These are phyloP conservation scores for Borostomias antarcticus DNA, from an alignment of 2,797 vertebrate genomes.

Conservation along the genomic window DNA sequence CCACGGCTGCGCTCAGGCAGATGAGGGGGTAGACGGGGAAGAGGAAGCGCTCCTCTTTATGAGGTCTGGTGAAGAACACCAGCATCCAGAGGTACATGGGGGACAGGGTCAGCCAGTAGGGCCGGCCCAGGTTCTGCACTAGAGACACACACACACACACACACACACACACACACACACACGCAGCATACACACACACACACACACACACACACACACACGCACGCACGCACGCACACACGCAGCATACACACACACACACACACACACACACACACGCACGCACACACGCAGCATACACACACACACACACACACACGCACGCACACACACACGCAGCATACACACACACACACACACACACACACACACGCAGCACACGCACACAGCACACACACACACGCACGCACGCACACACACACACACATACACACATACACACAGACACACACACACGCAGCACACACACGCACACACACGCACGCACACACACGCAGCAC, in stretches of 20 bases:
- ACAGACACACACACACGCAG: too few relatives aligned
- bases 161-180: not conserved
- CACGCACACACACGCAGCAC: not conserved
- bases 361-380: not conserved
- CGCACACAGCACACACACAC: constrained; percentile 76
- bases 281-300: constrained; percentile 6
- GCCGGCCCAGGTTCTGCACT: constrained; percentile 98
- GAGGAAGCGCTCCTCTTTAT: constrained; percentile 97
- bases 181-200: too few relatives aligned
- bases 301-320: not conserved
- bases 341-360: not conserved
- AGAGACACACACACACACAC: constrained; percentile 28
- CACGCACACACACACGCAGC: not conserved
- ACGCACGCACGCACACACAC: constrained; percentile 3
- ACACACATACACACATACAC: not conserved
- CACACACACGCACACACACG: not conserved
- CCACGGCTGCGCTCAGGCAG: constrained; percentile 91
- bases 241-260: too few relatives aligned
- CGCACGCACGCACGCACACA: too few relatives aligned
- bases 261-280: not conserved
- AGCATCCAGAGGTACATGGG: constrained; percentile 98
- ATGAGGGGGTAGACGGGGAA: constrained; percentile 97
- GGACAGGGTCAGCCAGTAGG: constrained; percentile 96
- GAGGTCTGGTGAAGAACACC: constrained; percentile 94
- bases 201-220: not conserved